Evolutionary conservation across 2,113 vertebrate genomes (phyloP).

Genomic region (Pogona vitticeps): DNA sequence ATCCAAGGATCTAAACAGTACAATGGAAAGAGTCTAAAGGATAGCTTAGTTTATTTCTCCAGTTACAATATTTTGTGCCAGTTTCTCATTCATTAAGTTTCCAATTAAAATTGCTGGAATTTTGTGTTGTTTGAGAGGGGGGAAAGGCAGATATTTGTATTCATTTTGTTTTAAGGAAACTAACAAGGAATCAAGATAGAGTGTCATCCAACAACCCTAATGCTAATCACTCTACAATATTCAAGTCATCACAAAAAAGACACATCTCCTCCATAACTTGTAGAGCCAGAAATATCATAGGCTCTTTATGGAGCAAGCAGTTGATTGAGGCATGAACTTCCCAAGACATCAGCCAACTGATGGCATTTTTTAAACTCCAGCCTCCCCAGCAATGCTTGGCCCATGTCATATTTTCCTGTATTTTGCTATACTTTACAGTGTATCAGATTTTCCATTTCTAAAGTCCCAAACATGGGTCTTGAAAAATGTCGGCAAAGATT

Average conservation of each 20-base stretch:
- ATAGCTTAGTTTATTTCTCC: constrained; percentile 23
- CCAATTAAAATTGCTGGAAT: constrained; percentile 18
- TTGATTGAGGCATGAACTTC: neutral
- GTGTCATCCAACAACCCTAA: neutral
- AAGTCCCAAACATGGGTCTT: too few relatives aligned
- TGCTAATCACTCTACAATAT: neutral
- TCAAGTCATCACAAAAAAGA: neutral
- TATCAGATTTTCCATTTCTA: neutral
- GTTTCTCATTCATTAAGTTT: constrained; percentile 36
- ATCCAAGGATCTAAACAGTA: constrained; percentile 14
- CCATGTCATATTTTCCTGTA: neutral
- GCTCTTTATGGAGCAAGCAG: neutral
- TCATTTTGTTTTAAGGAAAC: neutral
- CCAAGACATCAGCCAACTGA: neutral
- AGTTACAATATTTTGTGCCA: constrained; percentile 11
- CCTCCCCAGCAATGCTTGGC: neutral
- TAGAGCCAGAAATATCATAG: neutral
- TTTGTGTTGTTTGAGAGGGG: constrained; percentile 24
- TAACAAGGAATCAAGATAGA: neutral
- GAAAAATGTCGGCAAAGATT: neutral
- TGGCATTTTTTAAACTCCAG: neutral
- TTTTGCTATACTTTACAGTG: neutral
- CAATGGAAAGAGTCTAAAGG: constrained; percentile 8
- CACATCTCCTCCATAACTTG: neutral
- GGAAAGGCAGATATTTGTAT: constrained; percentile 1